Evolutionary conservation across 1,140 invertebrate genomes (phyloP), one percentile per base, ranked within the genome.

Genomic region (Heliconius hermathena): DNA sequence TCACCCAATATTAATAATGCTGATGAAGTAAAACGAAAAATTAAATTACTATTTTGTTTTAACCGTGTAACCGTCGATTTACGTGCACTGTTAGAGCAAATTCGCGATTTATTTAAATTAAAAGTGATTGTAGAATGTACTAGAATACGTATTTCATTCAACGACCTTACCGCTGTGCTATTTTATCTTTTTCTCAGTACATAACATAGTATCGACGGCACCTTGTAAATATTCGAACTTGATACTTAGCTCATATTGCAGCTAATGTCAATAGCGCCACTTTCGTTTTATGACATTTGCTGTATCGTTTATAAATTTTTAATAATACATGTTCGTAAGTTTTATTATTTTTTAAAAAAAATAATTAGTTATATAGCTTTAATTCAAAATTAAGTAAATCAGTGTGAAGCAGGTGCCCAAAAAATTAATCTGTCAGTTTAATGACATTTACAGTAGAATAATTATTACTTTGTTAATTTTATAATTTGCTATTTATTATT

Each of bases 221-320:
- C 74, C 79, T 76, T 80, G 71, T 80, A 80, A 76, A 80, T 80
- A 81, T 81, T 81, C 76, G 79, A 81, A 81, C 75, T 77, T 77
- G 11, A 33, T 76, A 76, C 36, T 76, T 76, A 26, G 38, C 16
- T 49, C 60, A 41, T 36, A 46, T 76, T 76, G 38, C 74, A 54
- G n/a, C 60, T 22, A 38, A 66, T 41, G 46, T 75, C 38, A 74
- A 36, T 74, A 76, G 75, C 79, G 76, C 79, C 74, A 73, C 36
- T 77, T 52, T 70, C 38, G 26, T 16, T 26, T 49, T 74, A 46
- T 83, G 79, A 79, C 80, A 79, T 76, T 79, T 72, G 26, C 26
- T 11, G 60, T 29, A 38, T 76, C 81, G 79, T 83, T 83, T 66
- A 74, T 20, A 74, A 77, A 57, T 66, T 26, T 29, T 66, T 18